phyloP scores from a whole-genome alignment of 2,113 vertebrate genomes.

The Indicator indicator region DNA sequence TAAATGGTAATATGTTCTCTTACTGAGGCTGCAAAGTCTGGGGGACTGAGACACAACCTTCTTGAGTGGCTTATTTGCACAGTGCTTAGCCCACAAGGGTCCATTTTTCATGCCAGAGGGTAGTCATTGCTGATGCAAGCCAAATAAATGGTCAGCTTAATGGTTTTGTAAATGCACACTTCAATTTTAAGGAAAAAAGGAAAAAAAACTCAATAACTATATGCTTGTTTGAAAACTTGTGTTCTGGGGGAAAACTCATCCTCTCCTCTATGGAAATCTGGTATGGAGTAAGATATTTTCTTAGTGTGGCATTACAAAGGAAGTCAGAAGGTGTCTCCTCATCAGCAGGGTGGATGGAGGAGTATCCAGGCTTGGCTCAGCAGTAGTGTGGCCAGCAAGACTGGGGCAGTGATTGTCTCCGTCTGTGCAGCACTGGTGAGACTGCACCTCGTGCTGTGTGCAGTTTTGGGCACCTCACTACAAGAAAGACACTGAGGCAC shows the following conservation, averaged over 20 bases:
- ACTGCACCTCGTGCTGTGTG: too few species aligned
- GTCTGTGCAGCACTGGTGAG: too few species aligned
- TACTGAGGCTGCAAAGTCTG: not conserved
- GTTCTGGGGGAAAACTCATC: not conserved
- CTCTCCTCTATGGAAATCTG: not conserved
- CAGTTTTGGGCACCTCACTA: too few species aligned
- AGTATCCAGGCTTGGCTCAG: not conserved
- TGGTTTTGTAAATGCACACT: slow-evolving; percentile 2
- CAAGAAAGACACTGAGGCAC: too few species aligned
- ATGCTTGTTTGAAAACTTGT: not conserved
- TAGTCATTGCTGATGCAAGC: not conserved
- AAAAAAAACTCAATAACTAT: not conserved
- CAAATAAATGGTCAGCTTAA: slow-evolving; percentile 14
- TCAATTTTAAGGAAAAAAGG: not conserved
- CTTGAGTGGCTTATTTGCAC: not conserved
- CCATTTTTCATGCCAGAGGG: slow-evolving; percentile 24
- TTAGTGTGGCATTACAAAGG: not conserved
- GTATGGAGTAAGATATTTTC: not conserved
- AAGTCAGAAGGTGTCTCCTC: not conserved
- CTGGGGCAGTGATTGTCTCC: too few species aligned
- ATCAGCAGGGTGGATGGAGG: not conserved
- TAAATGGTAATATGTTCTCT: not conserved
- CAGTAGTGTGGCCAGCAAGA: too few species aligned
- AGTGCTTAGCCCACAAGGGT: not conserved
- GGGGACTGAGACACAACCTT: not conserved